Evolutionary conservation across 2,888 invertebrate species (phyloP).

Genomic region (Lepas anatifera): DNA sequence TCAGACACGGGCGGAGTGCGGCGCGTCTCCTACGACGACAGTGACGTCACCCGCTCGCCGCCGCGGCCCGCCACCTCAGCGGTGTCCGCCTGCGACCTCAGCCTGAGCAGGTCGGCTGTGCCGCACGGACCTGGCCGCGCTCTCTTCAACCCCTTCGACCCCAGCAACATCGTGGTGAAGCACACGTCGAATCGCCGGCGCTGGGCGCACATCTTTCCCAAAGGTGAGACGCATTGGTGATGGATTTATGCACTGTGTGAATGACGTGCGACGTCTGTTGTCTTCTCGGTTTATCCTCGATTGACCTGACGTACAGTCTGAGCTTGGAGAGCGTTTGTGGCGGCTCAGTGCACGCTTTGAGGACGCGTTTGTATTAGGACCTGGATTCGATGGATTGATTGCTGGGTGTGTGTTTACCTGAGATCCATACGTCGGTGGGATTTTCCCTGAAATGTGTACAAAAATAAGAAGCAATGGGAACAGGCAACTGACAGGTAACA

Average conservation of each 20-base stretch:
- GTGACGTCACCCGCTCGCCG: slow-evolving; percentile 13
- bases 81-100: slow-evolving; percentile 16
- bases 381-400: too few relatives aligned
- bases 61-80: slow-evolving; percentile 22
- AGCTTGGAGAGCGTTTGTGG: too few relatives aligned
- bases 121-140: slow-evolving; percentile 57
- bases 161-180: slow-evolving; percentile 92
- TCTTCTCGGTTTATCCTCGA: too few relatives aligned
- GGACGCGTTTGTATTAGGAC: too few relatives aligned
- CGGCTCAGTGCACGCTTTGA: too few relatives aligned
- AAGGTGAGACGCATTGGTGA: slow-evolving; percentile 41
- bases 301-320: too few relatives aligned
- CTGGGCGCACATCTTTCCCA: slow-evolving; percentile 98
- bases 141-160: slow-evolving; percentile 95
- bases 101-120: slow-evolving; percentile 21
- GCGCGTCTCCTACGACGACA: background rate
- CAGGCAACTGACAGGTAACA: too few relatives aligned
- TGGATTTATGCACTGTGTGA: background rate
- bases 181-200: slow-evolving; percentile 85
- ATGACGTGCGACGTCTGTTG: background rate
- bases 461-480: too few relatives aligned
- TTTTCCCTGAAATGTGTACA: too few relatives aligned
- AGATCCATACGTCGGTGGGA: too few relatives aligned
- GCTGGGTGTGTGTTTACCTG: too few relatives aligned
- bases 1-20: background rate